Conservation (phyloP, 2,797 vertebrate species). For the Sciaenops ocellatus region DNA sequence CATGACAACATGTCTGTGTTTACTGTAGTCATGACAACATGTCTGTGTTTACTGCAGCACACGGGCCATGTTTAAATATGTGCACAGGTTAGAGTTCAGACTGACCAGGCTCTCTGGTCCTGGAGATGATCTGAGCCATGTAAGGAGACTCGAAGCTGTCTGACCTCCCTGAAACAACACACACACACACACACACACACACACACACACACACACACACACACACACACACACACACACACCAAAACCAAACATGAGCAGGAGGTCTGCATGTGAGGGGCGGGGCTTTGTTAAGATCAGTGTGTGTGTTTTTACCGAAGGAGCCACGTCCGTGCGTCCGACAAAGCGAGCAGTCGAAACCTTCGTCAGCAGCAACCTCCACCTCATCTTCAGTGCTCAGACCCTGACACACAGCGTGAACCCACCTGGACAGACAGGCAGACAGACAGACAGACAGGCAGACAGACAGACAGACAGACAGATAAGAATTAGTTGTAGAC, state of each 20-base stretch:
- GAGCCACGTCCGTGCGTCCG: slow-evolving; percentile 82
- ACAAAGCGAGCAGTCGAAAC: slow-evolving; percentile 96
- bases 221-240: not conserved
- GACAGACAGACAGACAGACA: not conserved
- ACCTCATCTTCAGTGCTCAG: slow-evolving; percentile 93
- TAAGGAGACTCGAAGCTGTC: slow-evolving; percentile 72
- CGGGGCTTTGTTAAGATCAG: no score
- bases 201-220: not conserved
- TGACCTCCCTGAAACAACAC: slow-evolving; percentile 56
- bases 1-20: no score
- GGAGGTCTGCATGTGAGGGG: no score
- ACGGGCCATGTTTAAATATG: no score
- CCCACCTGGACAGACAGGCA: slow-evolving; percentile 87
- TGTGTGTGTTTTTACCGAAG: slow-evolving; percentile 81
- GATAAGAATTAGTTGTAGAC: no score
- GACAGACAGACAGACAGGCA: not conserved
- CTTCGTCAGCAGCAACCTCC: slow-evolving; percentile 90
- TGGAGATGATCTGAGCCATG: slow-evolving; percentile 81
- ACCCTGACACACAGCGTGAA: slow-evolving; percentile 94
- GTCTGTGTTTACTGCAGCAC: no score
- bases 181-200: slow-evolving; percentile 34
- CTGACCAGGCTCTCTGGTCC: slow-evolving; percentile 92
- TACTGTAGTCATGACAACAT: no score
- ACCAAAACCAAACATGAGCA: no score
- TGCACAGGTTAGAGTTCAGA: not conserved